A percentile compares a stretch with the other conserved stretches of the same genome.
These are phyloP conservation scores for Etheostoma perlongum DNA, from an alignment of 2,797 vertebrate genomes.

Conservation along the genomic window DNA sequence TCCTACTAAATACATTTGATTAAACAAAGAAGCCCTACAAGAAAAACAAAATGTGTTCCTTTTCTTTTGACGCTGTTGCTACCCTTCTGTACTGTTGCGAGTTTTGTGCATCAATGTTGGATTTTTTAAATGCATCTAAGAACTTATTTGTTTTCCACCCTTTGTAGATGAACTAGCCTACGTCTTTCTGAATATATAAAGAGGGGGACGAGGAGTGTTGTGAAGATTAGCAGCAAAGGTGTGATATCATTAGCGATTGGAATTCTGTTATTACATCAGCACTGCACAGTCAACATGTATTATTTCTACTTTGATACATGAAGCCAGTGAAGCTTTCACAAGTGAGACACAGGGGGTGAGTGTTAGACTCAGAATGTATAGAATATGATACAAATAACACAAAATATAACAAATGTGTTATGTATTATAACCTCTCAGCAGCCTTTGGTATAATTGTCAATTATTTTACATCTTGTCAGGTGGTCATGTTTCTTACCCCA, in stretches of 20 bases:
- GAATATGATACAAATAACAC: neutral
- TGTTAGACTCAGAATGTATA: neutral
- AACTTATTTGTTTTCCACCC: neutral
- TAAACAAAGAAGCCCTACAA: neutral
- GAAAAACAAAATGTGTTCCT: neutral
- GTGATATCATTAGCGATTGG: conserved; percentile 6
- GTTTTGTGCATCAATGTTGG: neutral
- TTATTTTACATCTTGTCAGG: neutral
- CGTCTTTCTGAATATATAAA: neutral
- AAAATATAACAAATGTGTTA: neutral
- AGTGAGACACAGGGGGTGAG: neutral
- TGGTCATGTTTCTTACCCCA: neutral
- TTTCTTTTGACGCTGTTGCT: neutral
- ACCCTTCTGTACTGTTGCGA: no score
- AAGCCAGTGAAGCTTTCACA: neutral
- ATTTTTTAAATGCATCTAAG: neutral
- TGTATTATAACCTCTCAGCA: neutral
- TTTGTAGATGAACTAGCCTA: neutral
- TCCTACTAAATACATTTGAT: no score
- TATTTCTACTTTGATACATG: neutral
- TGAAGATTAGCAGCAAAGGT: neutral
- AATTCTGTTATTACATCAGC: neutral
- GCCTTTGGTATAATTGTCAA: neutral
- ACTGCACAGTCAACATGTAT: neutral
- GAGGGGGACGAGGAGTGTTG: neutral